Evolutionary conservation across 2,113 vertebrate species (phyloP), one percentile per base, ranked within the genome.

Genomic region (Coptodon rendalli): DNA sequence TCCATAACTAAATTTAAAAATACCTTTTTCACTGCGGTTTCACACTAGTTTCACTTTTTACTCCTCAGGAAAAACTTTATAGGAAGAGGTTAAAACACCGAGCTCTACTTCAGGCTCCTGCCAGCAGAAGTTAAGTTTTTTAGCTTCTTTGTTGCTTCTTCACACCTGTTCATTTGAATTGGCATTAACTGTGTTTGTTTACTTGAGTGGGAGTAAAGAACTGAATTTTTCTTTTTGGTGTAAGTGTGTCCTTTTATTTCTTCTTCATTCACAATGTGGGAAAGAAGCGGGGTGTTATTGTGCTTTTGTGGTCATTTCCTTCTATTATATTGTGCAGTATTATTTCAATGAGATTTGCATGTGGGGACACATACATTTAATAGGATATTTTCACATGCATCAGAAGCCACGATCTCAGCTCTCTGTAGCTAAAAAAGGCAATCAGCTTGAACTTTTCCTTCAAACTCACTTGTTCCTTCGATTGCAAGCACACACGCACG

Each of bases 171-270:
- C 56, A 78, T 76, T 86, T 86, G 80, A 84, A 82, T 48, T 57
- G 40, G 61, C 24, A 53, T 63, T 53, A 80, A 29, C 83, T 52
- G 45, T n/a, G 27, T 82, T 78, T 81, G 81, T 87, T 90, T 89
- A 89, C 53, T 34, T 50, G 86, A 92, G 93, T 93, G 86, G 92
- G 94, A 91, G 92, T 80, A 83, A 86, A 61, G 8, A 31, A 36
- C 27, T 73, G 66, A 76, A 84, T 86, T 56, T 66, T 17, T 89
- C 7, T 52, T 43, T 57, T 36, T 27, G 27, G 50, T 78, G 61
- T 61, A 45, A 83, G 11, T 31, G 79, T 56, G n/a, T 85, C 19
- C 22, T 48, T 80, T 87, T 29, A 78, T 52, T 40, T 84, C 27
- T 11, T 57, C 19, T 50, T 79, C 59, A 36, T 88, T 38, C 13